Base-by-base conservation (phyloP, 1,140 invertebrate genomes). In the Dufourea novaeangliae region DNA sequence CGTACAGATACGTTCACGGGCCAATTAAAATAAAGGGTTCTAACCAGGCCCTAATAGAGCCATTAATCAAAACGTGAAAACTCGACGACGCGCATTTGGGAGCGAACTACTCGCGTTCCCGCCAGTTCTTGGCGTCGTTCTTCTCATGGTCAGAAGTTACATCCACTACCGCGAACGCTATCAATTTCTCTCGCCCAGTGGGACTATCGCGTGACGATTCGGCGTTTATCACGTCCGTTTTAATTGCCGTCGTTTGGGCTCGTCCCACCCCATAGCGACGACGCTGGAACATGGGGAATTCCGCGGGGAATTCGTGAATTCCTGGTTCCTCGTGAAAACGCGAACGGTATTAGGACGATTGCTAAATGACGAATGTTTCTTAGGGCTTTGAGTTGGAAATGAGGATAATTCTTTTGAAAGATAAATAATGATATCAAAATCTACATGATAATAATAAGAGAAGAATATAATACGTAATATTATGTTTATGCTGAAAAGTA, bases 1-100 rank as follows among this genome's bases (percentile, higher is more conserved):
- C 6, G 8, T 25, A 14, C 20, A 11, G 20, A 12, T 44, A n/a
- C 44, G 59, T 29, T 64, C 34, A 2, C 44, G 32, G 17, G 11
- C 44, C 32, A 73, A 73, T 73, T 64, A 73, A 64, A 64, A 64
- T 64, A 73, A 64, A 22, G 37, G 17, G 44, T 52, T 11, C 32
- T 39, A 32, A 6, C 59, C 11, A 17, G 20, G 17, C 39, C 11
- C 11, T 73, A 52, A 73, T 37, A 73, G 50, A 52, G 29, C 59
- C 20, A 73, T 64, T 64, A 52, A 64, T 73, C 59, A 64, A 10
- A 34, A 59, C 54, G 12, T 2, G 27, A 32, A 7, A 32, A 14
- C 27, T n/a, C n/a, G n/a, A 2, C 25, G 20, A 54, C 25, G 22
- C n/a, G 46, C 20, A n/a, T 7, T n/a, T 17, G 46, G 20, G 25